Base-by-base conservation (phyloP, 2,113 vertebrate species). In the Lampris incognitus region DNA sequence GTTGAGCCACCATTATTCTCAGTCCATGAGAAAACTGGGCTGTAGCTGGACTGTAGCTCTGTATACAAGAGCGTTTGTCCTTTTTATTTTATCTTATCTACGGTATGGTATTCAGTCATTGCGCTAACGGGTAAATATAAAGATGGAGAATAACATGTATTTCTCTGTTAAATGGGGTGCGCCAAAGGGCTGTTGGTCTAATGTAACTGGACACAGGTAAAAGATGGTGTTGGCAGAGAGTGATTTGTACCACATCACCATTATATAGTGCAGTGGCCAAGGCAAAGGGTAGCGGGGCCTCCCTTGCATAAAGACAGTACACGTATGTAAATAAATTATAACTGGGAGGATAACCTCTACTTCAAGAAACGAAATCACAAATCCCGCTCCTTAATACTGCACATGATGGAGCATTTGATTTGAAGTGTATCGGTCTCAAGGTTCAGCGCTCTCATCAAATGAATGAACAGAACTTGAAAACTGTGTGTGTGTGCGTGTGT, bases 1-100 rank as follows among this genome's bases (percentile, higher is more conserved):
- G 69, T 82, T 55, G 69, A 65, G n/a, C n/a, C 65, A 36, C n/a
- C 48, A 50, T 70, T 55, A 11, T n/a, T 66, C 56, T 66, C 66
- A 44, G 39, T 41, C 55, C 59, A 46, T 1, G 40, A 13, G 60
- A 39, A 62, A 69, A 49, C 59, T 7, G 67, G 59, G 48, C 57
- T 54, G 24, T 37, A 64, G 24, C 24, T 24, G 24, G 24, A 24
- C 24, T 42, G 42, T 38, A 66, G 37, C 0, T 6, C 5, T 2
- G 2, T 48, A 46, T 46, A 7, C 44, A 46, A 46, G 44, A 24
- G 24, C 24, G 44, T 1, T 5, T 46, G 4, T 46, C 44, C 44
- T 46, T 46, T 46, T 46, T 46, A 46, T 46, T 46, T 24, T 24
- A 24, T 24, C 24, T 24, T 24, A 24, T 24, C 24, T 24, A 24